phyloP scores from a whole-genome alignment of 1,140 invertebrate genomes.

The Eupristina koningsbergeri region DNA sequence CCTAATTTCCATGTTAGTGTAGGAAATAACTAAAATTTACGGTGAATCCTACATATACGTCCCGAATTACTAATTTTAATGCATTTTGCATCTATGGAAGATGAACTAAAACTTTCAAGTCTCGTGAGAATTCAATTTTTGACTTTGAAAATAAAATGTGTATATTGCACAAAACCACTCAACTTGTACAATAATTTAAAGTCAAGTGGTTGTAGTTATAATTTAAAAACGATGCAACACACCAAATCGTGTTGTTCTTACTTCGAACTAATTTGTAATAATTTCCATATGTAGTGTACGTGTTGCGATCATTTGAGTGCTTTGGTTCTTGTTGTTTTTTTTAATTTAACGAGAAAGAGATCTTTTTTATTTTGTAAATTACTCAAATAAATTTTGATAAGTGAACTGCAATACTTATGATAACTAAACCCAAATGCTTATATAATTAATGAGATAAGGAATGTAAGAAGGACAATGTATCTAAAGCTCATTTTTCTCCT shows the following conservation, averaged over 20 bases:
- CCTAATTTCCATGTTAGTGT: not conserved
- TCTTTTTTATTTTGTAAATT: too few species aligned
- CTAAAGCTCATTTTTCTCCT: too few species aligned
- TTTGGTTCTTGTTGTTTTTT: too few species aligned
- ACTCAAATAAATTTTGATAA: too few species aligned
- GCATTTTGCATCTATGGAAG: constrained; percentile 37
- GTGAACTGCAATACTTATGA: too few species aligned
- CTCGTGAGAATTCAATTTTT: constrained; percentile 43
- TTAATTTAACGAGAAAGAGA: too few species aligned
- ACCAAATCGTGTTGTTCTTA: not conserved
- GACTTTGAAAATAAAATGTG: not conserved
- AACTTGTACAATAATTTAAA: constrained; percentile 38
- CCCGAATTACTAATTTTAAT: constrained; percentile 41
- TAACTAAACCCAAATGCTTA: too few species aligned
- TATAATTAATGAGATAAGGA: too few species aligned
- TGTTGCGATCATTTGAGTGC: too few species aligned
- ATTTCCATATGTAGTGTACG: not conserved
- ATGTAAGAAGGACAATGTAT: too few species aligned
- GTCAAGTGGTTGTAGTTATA: constrained; percentile 15
- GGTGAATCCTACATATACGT: constrained; percentile 18
- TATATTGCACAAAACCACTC: not conserved
- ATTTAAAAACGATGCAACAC: constrained; percentile 21
- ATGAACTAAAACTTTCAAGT: constrained; percentile 45
- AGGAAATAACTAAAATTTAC: not conserved
- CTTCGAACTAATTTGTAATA: not conserved